Percentiles rank a stretch among this genome's conserved stretches.
Conservation (phyloP, 2,888 invertebrate species). For the Amblyteles armatorius region DNA sequence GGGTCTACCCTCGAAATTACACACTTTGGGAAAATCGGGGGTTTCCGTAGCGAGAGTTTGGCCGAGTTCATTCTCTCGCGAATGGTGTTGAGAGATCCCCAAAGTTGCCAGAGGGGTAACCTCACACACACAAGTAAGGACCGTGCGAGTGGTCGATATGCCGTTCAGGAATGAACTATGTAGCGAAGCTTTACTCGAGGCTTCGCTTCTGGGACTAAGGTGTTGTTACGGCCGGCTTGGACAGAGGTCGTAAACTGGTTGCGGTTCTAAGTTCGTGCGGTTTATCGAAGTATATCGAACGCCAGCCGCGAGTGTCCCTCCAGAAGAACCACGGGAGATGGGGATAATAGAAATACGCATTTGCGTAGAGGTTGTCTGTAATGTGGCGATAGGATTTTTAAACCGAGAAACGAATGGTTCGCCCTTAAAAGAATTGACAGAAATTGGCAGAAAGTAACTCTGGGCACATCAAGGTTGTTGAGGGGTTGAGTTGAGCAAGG, state of each 20-base stretch:
- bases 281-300: constrained; percentile 33
- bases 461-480: too few species aligned
- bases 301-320: neutral
- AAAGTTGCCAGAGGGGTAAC: constrained; percentile 1
- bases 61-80: constrained; percentile 29
- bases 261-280: constrained; percentile 39
- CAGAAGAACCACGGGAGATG: neutral
- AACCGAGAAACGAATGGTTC: neutral
- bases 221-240: constrained; percentile 29
- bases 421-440: too few species aligned
- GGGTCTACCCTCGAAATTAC: constrained; percentile 6
- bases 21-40: constrained; percentile 14
- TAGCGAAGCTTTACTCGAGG: constrained; percentile 7
- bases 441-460: too few species aligned
- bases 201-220: constrained; percentile 17
- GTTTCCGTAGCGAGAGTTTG: constrained; percentile 31
- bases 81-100: constrained; percentile 24
- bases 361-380: neutral
- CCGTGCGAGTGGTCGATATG: neutral
- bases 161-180: constrained; percentile 8
- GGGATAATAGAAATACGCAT: neutral
- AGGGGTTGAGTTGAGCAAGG: too few species aligned
- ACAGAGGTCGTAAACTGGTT: constrained; percentile 43
- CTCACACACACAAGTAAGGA: neutral
- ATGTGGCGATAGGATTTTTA: neutral